Evolutionary conservation across 1,140 invertebrate species (phyloP), one percentile per base, ranked within the genome.

Genomic region (Paracyclopina nana): DNA sequence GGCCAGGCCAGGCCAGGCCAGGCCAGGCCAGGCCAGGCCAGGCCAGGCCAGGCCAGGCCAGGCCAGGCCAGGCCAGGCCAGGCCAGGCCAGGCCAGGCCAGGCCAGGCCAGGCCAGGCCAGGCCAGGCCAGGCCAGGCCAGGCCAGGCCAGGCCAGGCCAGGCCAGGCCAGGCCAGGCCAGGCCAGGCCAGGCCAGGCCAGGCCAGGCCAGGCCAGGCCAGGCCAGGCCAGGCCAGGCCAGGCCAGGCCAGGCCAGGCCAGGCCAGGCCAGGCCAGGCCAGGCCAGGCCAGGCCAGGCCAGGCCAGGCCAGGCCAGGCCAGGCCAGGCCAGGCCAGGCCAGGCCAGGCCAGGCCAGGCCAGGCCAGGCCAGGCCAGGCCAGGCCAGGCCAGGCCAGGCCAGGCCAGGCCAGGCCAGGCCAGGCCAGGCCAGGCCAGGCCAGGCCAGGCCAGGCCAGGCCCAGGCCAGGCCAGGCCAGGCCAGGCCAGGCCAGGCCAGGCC

Each of bases 111-210:
- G 55, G 54, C 54, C 54, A 55, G 55, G 55, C 43, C 52, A 57
- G 55, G 55, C 41, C 55, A 54, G 55, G 54, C 54, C 56, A 58
- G 55, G 55, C 54, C 56, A 58, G 55, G 55, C 54, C 56, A 58
- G 55, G 55, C 54, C 56, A 58, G 55, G 55, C 54, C 56, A 58
- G 55, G 55, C 54, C 56, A 58, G 55, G 55, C 54, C 56, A 58
- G 55, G 55, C 54, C 56, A 58, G 55, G 55, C 54, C 56, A 58
- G 55, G 55, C 54, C 56, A 58, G 55, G 55, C 54, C 56, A 58
- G 55, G 55, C 54, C 56, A 58, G 55, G 55, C 54, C 56, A 58
- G 55, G 55, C 54, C 56, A 58, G 55, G 55, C 54, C 56, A 58
- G 55, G 55, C 54, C 56, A 58, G 55, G 55, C 54, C 56, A 58